Base-by-base conservation (phyloP, 2,888 invertebrate species). In the Leucophenga montana region DNA sequence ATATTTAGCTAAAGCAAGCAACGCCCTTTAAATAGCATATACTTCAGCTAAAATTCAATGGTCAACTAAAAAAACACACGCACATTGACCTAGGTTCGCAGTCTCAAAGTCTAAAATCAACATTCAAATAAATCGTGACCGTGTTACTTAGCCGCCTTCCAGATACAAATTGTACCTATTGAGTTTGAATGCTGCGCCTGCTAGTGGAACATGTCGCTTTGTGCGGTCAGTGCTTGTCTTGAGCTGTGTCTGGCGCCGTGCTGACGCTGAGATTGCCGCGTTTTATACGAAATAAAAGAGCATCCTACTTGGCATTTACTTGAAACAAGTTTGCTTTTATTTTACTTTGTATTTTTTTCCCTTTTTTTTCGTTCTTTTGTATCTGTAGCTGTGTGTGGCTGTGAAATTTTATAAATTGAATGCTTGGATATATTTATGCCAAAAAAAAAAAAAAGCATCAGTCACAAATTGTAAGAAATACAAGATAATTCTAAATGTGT, bases 401-500 rank as follows among this genome's bases (percentile, higher is more conserved):
- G 27, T 66, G 54, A 18, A n/a, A 46, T 64, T 18, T 65, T 16
- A n/a, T 16, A 27, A 39, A 46, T 22, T 62, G 33, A n/a, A 9
- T 61, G 16, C 16, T 61, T n/a, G 27, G 27, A 27, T 61, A 39
- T 39, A 33, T 44, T 62, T 62, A 39, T 16, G 61, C 18, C 44
- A 11, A 33, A 44, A 44, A 48, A 59, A 3, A 59, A 31, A 59
- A 14, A 31, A 27, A n/a, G 22, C n/a, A 46, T 18, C n/a, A 46
- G 46, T 20, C 9, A 16, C 22, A 48, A 61, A 61, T 18, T 14
- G 14, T 13, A 48, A 46, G n/a, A 48, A n/a, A 33, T n/a, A 44
- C 4, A 8, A 61, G 16, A 61, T 9, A 16, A 44, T 50, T 64
- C 48, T 46, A 65, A 69, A 59, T 53, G 50, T 69, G 67, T 71